phyloP scores from a whole-genome alignment of 2,888 invertebrate species.

The Deroplatys truncata region DNA sequence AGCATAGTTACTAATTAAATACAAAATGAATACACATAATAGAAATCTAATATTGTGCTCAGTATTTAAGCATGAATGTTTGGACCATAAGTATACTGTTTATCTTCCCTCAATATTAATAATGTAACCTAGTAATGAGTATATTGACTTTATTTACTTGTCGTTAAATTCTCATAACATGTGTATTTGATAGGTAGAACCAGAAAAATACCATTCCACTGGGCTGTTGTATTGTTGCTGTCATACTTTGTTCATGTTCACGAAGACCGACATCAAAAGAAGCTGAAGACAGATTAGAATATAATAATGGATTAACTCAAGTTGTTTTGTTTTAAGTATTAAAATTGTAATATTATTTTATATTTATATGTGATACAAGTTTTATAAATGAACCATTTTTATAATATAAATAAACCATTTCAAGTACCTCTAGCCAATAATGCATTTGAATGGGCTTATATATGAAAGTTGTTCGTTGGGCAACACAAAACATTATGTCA shows the following conservation, averaged over 20 bases:
- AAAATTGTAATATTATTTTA: neutral
- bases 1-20: too few relatives aligned
- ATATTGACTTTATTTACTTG: too few relatives aligned
- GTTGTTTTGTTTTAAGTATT: neutral
- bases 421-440: too few relatives aligned
- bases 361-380: neutral
- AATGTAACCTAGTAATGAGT: too few relatives aligned
- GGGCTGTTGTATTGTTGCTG: neutral
- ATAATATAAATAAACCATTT: neutral
- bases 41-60: too few relatives aligned
- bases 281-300: neutral
- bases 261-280: neutral
- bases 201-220: neutral
- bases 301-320: neutral
- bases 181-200: neutral
- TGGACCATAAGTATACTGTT: too few relatives aligned
- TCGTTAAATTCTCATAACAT: neutral
- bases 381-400: neutral
- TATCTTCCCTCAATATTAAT: too few relatives aligned
- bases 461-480: too few relatives aligned
- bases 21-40: too few relatives aligned
- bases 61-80: too few relatives aligned
- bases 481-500: too few relatives aligned
- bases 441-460: too few relatives aligned
- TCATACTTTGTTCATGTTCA: neutral